Evolutionary conservation across 2,113 vertebrate species (phyloP).

Genomic region (Ciconia stormi): DNA sequence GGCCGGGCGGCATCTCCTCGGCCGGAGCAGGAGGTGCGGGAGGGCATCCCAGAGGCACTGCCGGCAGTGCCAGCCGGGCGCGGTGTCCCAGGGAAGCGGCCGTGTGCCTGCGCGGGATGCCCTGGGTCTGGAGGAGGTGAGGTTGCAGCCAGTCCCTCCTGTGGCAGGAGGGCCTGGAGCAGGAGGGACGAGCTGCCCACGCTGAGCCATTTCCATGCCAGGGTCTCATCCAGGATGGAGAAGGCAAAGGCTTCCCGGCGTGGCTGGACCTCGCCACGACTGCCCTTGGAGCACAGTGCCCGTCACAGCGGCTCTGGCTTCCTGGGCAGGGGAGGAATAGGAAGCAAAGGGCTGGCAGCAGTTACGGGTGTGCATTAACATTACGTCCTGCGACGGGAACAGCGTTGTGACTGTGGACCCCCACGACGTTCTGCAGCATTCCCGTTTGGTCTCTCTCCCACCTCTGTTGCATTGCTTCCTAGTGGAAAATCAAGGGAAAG

Average conservation of each 20-base stretch:
- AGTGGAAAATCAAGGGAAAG: not conserved
- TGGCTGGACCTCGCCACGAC: not conserved
- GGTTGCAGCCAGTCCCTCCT: not conserved
- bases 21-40: not conserved
- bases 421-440: not conserved
- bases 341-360: not conserved
- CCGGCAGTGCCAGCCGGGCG: not conserved
- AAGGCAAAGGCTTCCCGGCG: not conserved
- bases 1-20: not conserved
- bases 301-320: no score
- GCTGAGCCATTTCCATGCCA: rapidly evolving
- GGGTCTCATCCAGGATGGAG: not conserved
- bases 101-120: not conserved
- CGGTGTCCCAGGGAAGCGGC: not conserved
- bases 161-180: rapidly evolving
- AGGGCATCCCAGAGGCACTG: not conserved
- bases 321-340: not conserved
- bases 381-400: no score
- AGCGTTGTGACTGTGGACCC: no score
- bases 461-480: not conserved
- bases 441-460: not conserved
- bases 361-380: no score
- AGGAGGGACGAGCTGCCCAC: no score
- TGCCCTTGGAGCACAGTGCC: no score
- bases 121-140: not conserved